Base-by-base conservation (phyloP, 1,140 invertebrate genomes). In the Drosophila parvula region DNA sequence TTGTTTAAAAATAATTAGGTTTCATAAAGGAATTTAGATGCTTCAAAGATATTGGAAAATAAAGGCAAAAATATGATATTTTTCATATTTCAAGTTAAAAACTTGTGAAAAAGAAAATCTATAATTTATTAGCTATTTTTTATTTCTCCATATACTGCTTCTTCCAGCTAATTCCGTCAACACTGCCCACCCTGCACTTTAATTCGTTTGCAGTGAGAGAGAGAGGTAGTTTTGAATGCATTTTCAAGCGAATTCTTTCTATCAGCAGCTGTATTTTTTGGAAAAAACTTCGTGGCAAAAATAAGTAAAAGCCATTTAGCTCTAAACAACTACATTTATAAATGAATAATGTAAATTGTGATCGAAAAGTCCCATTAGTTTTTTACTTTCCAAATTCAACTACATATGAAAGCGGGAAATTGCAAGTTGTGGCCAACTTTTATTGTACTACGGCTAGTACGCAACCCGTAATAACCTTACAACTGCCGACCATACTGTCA, bases 381-480 rank as follows among this genome's bases (percentile, higher is more conserved):
- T n/a, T 51, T n/a, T 16, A 36, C 50, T 14, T 51, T 18, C 10
- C 44, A 50, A 45, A 55, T n/a, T 32, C 32, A 57, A 34, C 12
- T 32, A n/a, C n/a, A n/a, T n/a, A n/a, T 18, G 0, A 30, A 40
- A 38, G 32, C 36, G 1, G 10, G 0, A 11, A 71, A 56, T 9
- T 22, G 69, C 64, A 67, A 65, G 40, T 73, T 53, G 50, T 22
- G 32, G 6, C 36, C 50, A 55, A 18, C 11, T 32, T 32, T 68
- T 43, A 60, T 82, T 74, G 68, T 88, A 89, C 78, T 86, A 86
- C 83, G 80, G 43, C 56, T 73, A 82, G 68, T 89, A 89, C 84
- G 84, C 80, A 81, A 81, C 22, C 74, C 79, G 75, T 86, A 79
- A 75, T 78, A 83, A 83, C 84, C 69, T 79, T 74, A 67, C 38